Evolutionary conservation across 2,797 vertebrate species (phyloP), one percentile per base, ranked within the genome.

Genomic region (Danio choprae): DNA sequence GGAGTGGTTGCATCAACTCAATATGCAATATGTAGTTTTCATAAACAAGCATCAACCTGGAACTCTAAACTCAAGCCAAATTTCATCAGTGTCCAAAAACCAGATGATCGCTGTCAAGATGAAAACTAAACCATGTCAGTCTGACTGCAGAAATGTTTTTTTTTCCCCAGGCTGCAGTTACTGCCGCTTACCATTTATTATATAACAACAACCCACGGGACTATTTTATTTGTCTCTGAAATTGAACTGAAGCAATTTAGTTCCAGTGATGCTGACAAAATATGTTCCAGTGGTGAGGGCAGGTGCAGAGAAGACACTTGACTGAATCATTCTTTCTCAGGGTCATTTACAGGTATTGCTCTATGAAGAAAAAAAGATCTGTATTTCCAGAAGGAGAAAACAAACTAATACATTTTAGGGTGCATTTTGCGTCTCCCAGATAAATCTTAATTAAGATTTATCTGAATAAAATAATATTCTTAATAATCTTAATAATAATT

Each of bases 181-280:
- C 44, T 63, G 72, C 44, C 4, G 6, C 46, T 63, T 13, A 63
- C 59, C 7, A 50, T 63, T 18, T 16, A 48, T 20, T 51, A 62
- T 43, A 51, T 69, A 63, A 63, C 29, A n/a, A 60, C 41, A 74
- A 29, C 58, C 44, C 29, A 22, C 16, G 0, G 41, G 55, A 36
- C 22, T 6, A 48, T 48, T 48, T 48, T 5, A 22, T 43, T 43
- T 29, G 13, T 55, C 50, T 18, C 41, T 65, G 15, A 51, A 65
- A 64, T 29, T 13, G 11, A 76, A 55, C 60, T 62, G 43, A 22
- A 62, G 72, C 56, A 62, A 48, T 58, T 72, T 20, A 48, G 7
- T 29, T 51, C 15, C 43, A 53, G 50, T 71, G 16, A 71, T 18
- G 36, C 12, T 22, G 43, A 43, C 43, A 63, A 65, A 53, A 40